phyloP scores from a whole-genome alignment of 2,113 vertebrate species.

The Grammomys dolichurus region DNA sequence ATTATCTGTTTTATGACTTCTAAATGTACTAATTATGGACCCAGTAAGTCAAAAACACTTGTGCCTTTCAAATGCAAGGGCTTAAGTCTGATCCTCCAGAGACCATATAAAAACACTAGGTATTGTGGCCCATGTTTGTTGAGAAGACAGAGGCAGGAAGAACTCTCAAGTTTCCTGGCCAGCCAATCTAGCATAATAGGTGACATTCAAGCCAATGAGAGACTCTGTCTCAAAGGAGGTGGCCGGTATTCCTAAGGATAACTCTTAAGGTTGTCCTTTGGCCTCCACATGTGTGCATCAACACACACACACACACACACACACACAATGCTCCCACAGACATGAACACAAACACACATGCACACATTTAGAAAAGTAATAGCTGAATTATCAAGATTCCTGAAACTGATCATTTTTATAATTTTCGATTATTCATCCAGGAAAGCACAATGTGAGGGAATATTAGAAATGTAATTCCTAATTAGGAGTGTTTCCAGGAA shows the following conservation, averaged over 20 bases:
- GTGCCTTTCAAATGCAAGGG: neutral
- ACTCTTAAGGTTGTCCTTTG: neutral
- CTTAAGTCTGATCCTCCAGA: neutral
- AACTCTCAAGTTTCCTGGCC: neutral
- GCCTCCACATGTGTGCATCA: neutral
- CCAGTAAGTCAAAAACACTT: neutral
- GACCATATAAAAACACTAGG: neutral
- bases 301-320: neutral
- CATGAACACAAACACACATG: neutral
- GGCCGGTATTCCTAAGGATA: neutral
- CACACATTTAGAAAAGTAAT: neutral
- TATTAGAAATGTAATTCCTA: neutral
- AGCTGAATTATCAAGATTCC: neutral
- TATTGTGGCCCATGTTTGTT: neutral
- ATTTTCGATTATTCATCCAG: neutral
- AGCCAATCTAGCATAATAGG: neutral
- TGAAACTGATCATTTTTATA: neutral
- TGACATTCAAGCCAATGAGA: neutral
- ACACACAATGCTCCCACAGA: neutral
- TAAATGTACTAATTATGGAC: neutral
- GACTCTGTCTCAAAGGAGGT: neutral
- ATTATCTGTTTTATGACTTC: neutral
- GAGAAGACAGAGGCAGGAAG: neutral
- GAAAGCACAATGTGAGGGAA: neutral
- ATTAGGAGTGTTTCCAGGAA: neutral